Evolutionary conservation across 2,113 vertebrate genomes (phyloP).

Genomic region (Elephantulus edwardii): DNA sequence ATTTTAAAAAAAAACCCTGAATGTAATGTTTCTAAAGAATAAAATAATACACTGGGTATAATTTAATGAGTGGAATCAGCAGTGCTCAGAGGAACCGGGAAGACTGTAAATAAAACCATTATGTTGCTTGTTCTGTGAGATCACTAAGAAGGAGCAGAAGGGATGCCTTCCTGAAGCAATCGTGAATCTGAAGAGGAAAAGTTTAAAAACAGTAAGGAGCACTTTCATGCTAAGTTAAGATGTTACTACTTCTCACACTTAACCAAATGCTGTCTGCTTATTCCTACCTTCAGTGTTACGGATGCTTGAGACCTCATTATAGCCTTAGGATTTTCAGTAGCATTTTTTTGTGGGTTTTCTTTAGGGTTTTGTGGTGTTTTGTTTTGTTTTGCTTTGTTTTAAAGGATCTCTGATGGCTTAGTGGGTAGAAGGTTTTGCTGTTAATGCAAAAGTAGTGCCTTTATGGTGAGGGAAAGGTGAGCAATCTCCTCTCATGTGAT

Average conservation of each 20-base stretch:
- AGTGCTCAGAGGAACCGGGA: slow-evolving; percentile 62
- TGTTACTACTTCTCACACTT: slow-evolving; percentile 61
- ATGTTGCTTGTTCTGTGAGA: slow-evolving; percentile 76
- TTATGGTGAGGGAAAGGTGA: no score
- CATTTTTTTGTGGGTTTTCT: no score
- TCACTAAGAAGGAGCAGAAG: slow-evolving; percentile 77
- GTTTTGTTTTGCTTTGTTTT: no score
- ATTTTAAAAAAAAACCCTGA: slow-evolving; percentile 70
- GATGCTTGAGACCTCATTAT: slow-evolving; percentile 65
- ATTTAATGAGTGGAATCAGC: slow-evolving; percentile 78
- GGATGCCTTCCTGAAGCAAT: slow-evolving; percentile 67
- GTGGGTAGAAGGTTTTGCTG: no score
- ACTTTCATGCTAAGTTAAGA: slow-evolving; percentile 58
- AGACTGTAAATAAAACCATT: slow-evolving; percentile 73
- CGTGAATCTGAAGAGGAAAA: slow-evolving; percentile 56
- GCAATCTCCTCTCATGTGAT: no score
- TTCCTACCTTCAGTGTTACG: slow-evolving; percentile 60
- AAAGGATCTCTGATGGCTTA: no score
- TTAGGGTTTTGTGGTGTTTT: slow-evolving; percentile 20
- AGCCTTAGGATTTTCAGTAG: no score
- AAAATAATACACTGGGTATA: slow-evolving; percentile 72
- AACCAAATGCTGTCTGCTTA: slow-evolving; percentile 64
- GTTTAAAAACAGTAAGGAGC: slow-evolving; percentile 67
- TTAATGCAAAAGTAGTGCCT: no score
- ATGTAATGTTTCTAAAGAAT: slow-evolving; percentile 67